These are phyloP conservation scores for Stegastes partitus DNA, from an alignment of 2,113 vertebrate species.

Conservation along the genomic window DNA sequence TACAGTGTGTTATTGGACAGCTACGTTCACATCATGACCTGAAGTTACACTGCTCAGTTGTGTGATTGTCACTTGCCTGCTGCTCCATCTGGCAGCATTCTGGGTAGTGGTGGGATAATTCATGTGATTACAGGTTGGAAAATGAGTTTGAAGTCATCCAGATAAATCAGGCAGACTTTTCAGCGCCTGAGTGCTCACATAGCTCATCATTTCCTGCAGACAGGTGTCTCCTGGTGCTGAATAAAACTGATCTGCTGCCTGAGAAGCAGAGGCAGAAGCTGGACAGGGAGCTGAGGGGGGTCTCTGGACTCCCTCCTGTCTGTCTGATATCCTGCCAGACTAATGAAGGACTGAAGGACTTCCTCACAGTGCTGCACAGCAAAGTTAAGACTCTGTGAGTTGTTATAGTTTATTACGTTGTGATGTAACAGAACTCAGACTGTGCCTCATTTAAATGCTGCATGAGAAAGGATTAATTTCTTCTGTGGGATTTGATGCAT, in stretches of 20 bases:
- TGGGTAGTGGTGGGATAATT: neutral
- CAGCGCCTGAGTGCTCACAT: neutral
- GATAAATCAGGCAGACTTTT: neutral
- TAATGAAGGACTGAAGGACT: constrained; percentile 66
- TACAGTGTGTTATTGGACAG: neutral
- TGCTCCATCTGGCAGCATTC: neutral
- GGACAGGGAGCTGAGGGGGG: constrained; percentile 37
- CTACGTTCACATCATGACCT: neutral
- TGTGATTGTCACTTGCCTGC: neutral
- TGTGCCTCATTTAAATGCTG: neutral
- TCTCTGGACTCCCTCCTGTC: constrained; percentile 63
- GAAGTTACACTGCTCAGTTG: neutral
- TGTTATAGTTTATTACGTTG: neutral
- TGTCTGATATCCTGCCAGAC: constrained; percentile 74
- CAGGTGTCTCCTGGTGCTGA: constrained; percentile 73
- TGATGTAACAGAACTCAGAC: neutral
- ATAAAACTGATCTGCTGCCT: constrained; percentile 74
- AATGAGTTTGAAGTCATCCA: neutral
- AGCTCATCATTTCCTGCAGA: constrained; percentile 1
- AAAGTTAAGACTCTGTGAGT: constrained; percentile 72
- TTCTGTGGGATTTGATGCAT: neutral
- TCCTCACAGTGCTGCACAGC: constrained; percentile 67
- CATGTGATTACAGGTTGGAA: neutral
- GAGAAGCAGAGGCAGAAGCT: constrained; percentile 55
- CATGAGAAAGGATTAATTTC: neutral